These are phyloP conservation scores for Lucilia sericata DNA, from an alignment of 1,140 invertebrate genomes.

Conservation along the genomic window DNA sequence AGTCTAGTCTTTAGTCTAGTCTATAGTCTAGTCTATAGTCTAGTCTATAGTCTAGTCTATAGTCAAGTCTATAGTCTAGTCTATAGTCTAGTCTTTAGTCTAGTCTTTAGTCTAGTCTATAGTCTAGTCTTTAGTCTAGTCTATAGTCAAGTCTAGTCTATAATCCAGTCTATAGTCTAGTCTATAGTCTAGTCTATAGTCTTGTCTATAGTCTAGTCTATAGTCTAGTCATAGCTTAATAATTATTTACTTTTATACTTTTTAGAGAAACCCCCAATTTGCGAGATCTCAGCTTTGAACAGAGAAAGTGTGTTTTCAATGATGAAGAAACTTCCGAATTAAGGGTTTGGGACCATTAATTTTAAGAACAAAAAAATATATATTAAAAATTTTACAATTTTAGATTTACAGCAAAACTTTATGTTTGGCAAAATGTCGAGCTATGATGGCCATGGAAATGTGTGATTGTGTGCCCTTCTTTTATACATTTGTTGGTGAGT, in stretches of 20 bases:
- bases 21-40: too few relatives aligned
- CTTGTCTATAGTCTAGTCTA: too few relatives aligned
- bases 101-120: too few relatives aligned
- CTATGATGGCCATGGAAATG: slow-evolving; percentile 65
- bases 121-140: too few relatives aligned
- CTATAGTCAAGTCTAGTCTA: too few relatives aligned
- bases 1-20: too few relatives aligned
- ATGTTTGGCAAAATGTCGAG: slow-evolving; percentile 62
- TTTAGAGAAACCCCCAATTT: slow-evolving; percentile 58
- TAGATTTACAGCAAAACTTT: slow-evolving; percentile 65
- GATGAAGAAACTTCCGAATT: slow-evolving; percentile 61
- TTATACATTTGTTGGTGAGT: slow-evolving; percentile 59
- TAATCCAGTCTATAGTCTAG: too few relatives aligned
- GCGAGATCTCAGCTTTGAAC: slow-evolving; percentile 55
- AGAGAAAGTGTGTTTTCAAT: slow-evolving; percentile 65
- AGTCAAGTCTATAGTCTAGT: too few relatives aligned
- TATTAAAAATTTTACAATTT: background rate
- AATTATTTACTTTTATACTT: background rate
- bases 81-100: too few relatives aligned
- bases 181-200: too few relatives aligned
- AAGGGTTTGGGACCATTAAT: slow-evolving; percentile 49
- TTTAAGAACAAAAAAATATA: background rate
- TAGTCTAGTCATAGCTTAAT: background rate
- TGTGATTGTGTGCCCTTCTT: slow-evolving; percentile 66
- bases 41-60: too few relatives aligned